Percentiles rank a stretch among this genome's conserved stretches.
These are phyloP conservation scores for Emmelina monodactyla DNA, from an alignment of 2,888 invertebrate species.

Conservation along the genomic window DNA sequence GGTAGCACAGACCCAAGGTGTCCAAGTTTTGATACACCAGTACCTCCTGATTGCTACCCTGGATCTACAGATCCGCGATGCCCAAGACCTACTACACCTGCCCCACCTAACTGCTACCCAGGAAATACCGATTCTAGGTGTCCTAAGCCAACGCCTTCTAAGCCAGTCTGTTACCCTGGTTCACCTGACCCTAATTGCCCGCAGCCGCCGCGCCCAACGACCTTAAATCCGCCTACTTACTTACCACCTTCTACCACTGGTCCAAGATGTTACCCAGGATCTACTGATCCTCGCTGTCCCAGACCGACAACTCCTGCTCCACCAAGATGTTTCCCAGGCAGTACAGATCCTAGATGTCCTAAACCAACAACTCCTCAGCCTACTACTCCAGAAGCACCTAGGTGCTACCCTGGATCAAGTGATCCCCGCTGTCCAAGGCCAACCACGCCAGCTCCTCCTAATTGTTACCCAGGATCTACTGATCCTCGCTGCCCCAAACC, in stretches of 20 bases:
- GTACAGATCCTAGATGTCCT: conserved; percentile 26
- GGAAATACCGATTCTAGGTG: conserved; percentile 28
- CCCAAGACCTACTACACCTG: conserved; percentile 23
- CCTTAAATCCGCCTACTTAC: conserved; percentile 16
- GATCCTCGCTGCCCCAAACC: conserved; percentile 26
- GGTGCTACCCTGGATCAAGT: conserved; percentile 26
- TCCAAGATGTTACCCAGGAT: conserved; percentile 24
- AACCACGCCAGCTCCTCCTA: conserved; percentile 20
- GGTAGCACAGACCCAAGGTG: conserved; percentile 23
- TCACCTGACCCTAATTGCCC: conserved; percentile 25
- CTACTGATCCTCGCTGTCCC: conserved; percentile 22
- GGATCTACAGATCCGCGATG: conserved; percentile 16
- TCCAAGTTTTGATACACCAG: conserved; percentile 17
- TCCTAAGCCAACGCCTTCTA: conserved; percentile 20
- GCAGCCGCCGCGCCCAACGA: conserved; percentile 14
- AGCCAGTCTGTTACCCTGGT: conserved; percentile 21
- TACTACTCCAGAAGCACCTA: conserved; percentile 13
- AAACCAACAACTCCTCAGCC: conserved; percentile 19
- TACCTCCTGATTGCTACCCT: conserved; percentile 14
- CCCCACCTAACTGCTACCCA: conserved; percentile 21
- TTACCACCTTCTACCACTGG: conserved; percentile 20
- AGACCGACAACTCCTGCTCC: conserved; percentile 17
- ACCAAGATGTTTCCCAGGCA: conserved; percentile 21
- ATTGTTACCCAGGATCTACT: conserved; percentile 25
- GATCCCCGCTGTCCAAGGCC: conserved; percentile 26